These are phyloP conservation scores for Neolamprologus fasciatus DNA, from an alignment of 2,113 vertebrate genomes.

Conservation along the genomic window DNA sequence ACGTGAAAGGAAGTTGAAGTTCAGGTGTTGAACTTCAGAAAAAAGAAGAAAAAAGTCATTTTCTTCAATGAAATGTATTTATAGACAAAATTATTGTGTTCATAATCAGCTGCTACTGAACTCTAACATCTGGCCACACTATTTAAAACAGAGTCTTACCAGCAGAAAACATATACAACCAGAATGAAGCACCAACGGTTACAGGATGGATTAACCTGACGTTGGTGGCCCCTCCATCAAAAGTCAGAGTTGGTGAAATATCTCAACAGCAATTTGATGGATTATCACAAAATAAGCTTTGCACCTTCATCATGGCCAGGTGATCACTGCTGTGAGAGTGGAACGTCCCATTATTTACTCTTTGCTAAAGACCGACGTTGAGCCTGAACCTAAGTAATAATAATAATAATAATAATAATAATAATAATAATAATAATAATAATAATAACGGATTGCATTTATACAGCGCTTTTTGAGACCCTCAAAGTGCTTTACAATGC, in stretches of 20 bases:
- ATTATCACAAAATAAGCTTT: not conserved
- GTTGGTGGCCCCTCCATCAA: not conserved
- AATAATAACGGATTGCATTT: not conserved
- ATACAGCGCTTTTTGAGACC: not conserved
- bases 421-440: not conserved
- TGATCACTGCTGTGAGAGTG: not conserved
- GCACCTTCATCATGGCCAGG: not conserved
- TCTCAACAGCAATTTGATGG: not conserved
- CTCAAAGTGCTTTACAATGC: fast-evolving
- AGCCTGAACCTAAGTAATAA: not conserved
- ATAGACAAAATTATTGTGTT: not conserved
- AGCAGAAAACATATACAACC: not conserved
- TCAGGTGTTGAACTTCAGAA: not conserved
- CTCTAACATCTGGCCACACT: not conserved
- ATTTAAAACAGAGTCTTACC: not conserved
- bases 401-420: not conserved
- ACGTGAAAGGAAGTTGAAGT: not conserved
- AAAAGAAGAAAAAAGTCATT: not conserved
- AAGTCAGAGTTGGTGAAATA: not conserved
- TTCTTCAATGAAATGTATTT: not conserved
- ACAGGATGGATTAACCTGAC: not conserved
- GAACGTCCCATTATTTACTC: not conserved
- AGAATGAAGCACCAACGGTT: not conserved
- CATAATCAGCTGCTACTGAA: not conserved
- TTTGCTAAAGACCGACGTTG: not conserved